These are phyloP conservation scores for Polyommatus icarus DNA, from an alignment of 2,888 invertebrate species.

Conservation along the genomic window DNA sequence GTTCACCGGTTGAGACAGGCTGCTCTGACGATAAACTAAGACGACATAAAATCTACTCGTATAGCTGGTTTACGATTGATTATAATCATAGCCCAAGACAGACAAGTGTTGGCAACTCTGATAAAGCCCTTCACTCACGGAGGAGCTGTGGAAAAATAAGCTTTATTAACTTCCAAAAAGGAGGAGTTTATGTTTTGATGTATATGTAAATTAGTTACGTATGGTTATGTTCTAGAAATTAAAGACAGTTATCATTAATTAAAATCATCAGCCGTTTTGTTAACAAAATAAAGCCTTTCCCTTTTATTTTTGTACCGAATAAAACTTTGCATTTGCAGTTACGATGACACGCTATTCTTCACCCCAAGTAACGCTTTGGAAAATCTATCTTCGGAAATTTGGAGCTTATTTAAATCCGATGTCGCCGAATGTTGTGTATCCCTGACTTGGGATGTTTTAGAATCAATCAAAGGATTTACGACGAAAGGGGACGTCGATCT, in stretches of 20 bases:
- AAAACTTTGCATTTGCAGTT: not conserved
- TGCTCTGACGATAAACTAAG: too few species aligned
- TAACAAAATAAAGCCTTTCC: not conserved
- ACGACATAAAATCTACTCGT: too few species aligned
- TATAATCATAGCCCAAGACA: too few species aligned
- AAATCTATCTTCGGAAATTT: constrained; percentile 16
- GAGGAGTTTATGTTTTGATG: too few species aligned
- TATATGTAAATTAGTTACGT: too few species aligned
- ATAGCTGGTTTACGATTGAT: too few species aligned
- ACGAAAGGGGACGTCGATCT: constrained; percentile 50
- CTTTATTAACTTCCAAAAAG: too few species aligned
- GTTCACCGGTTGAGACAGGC: too few species aligned
- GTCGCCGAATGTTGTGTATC: constrained; percentile 10
- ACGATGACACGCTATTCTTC: not conserved
- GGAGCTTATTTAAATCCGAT: constrained; percentile 20
- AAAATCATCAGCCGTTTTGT: not conserved
- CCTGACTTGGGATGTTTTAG: constrained; percentile 45
- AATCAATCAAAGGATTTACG: constrained; percentile 51
- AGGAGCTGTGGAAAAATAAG: too few species aligned
- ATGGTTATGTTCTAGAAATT: too few species aligned
- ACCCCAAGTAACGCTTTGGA: not conserved
- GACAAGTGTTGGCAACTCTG: too few species aligned
- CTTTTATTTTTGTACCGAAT: not conserved
- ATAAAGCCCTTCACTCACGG: too few species aligned
- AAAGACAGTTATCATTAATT: not conserved